Base-by-base conservation (phyloP, 2,888 invertebrate genomes). In the Caradrina kadenii region DNA sequence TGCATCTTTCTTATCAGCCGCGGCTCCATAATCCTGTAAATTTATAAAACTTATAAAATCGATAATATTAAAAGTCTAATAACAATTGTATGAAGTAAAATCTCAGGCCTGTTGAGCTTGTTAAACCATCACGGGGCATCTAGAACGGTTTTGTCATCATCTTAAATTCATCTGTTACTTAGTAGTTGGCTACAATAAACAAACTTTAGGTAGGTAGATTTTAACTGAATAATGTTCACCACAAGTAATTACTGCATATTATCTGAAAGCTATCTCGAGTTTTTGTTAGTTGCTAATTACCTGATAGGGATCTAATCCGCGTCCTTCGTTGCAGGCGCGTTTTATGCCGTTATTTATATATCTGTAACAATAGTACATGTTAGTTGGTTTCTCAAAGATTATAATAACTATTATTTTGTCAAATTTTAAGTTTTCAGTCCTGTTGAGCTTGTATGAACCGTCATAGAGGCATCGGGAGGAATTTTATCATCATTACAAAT, bases 81-180 rank as follows among this genome's bases (percentile, higher is more conserved):
- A 11, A 19, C 13, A 59, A 39, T 61, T 63, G 45, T 0, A 19
- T 22, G 0, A 48, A 50, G 7, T 17, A 0, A 75, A 50, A 19
- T 13, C 26, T 92, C 92, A 92, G 92, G 89, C 92, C 92, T 92
- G 92, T 92, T 92, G 92, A 92, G 92, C 92, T 92, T 92, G 88
- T 90, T 76, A 73, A 86, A 87, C 87, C 83, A 59, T 88, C 88
- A 87, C 64, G 67, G 79, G 71, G 84, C 81, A 81, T 89, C 87
- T 85, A 84, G 87, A 76, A 80, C 67, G 48, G 80, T 76, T 71
- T 86, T 87, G 84, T 88, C 89, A 89, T 89, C 89, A 89, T 85
- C 48, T 59, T 60, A 59, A 31, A 61, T 49, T 17, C 2, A 45
- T 45, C 17, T 45, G 17, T 4, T 17, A n/a, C n/a, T n/a, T n/a